These are phyloP conservation scores for Pseudorhiza aurosa DNA, from an alignment of 30 jellyfish, hydroid and myxozoan genomes.

Conservation along the genomic window DNA sequence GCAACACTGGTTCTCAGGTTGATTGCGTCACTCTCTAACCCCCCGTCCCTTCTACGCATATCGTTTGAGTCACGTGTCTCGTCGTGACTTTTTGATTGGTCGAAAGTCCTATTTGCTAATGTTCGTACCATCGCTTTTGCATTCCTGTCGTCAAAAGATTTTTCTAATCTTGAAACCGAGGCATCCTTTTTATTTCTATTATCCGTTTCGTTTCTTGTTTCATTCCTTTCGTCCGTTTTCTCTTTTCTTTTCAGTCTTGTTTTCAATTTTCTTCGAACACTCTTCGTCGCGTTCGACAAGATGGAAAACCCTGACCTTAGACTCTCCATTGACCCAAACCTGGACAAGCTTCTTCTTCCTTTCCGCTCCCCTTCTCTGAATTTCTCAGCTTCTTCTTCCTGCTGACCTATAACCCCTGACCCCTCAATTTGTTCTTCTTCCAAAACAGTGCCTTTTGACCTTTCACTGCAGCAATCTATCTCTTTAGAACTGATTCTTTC, in stretches of 20 bases:
- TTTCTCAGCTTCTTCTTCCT: neutral
- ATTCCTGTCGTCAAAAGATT: neutral
- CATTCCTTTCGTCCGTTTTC: neutral
- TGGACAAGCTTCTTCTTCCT: slow-evolving; percentile 11
- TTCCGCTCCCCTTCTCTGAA: neutral
- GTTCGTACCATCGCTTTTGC: no score
- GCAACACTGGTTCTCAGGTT: neutral
- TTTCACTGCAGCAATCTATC: neutral
- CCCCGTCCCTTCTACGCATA: neutral
- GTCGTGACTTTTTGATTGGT: neutral
- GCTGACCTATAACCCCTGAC: neutral
- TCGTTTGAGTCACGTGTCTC: neutral
- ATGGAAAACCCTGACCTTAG: slow-evolving; percentile 66
- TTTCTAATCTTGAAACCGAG: neutral
- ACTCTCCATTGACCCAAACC: slow-evolving; percentile 63
- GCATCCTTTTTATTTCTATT: neutral
- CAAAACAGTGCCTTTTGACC: neutral
- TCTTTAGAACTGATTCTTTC: neutral
- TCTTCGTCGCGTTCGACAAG: slow-evolving; percentile 45
- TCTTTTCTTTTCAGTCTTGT: slow-evolving; percentile 5
- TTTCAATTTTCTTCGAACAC: slow-evolving; percentile 18
- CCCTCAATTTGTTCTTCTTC: neutral
- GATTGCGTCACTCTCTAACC: neutral
- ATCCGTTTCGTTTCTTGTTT: slow-evolving; percentile 7
- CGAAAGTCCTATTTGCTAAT: neutral